Evolutionary conservation across 1,140 invertebrate species (phyloP).

Genomic region (Periplaneta americana): DNA sequence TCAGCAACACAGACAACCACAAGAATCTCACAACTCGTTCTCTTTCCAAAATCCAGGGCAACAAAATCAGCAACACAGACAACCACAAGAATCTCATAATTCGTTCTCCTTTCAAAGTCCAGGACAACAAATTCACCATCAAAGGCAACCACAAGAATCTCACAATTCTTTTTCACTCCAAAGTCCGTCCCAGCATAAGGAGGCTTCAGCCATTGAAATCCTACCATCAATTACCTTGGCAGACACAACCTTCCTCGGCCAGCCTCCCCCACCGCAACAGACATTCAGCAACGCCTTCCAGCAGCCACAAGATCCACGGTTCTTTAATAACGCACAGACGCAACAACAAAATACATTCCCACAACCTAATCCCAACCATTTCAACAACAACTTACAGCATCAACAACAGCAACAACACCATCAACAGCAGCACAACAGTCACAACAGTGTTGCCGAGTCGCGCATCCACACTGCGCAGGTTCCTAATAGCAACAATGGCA

Average conservation of each 20-base stretch:
- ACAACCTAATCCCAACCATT: neutral
- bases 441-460: neutral
- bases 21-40: neutral
- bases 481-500: neutral
- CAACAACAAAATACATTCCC: neutral
- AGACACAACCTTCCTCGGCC: neutral
- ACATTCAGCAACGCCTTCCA: constrained; percentile 14
- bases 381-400: neutral
- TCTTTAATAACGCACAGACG: neutral
- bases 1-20: constrained; percentile 20
- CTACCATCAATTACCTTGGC: neutral
- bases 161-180: neutral
- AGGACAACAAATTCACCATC: too few species aligned
- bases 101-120: neutral
- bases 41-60: neutral
- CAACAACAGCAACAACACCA: neutral
- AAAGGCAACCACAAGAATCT: constrained; percentile 15
- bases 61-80: constrained; percentile 22
- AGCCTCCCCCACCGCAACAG: neutral
- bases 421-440: neutral
- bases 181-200: neutral
- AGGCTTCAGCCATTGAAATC: neutral
- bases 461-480: neutral
- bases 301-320: neutral
- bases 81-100: neutral